Conservation (phyloP, 2,113 vertebrate genomes). For the Pagrus major region DNA sequence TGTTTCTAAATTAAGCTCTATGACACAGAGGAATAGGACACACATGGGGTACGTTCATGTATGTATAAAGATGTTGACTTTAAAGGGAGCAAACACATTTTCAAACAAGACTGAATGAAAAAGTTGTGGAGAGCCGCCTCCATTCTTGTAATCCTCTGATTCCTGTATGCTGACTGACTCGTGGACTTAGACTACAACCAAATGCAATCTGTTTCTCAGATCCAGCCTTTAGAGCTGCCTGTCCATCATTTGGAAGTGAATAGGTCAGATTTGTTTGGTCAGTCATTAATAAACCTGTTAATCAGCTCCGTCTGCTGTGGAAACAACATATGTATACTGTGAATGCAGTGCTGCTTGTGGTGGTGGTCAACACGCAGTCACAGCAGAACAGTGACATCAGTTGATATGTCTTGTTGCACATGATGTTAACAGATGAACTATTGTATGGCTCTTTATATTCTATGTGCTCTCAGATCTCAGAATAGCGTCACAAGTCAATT, state of each 20-base stretch:
- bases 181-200: background rate
- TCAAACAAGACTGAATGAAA: background rate
- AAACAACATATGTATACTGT: background rate
- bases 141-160: background rate
- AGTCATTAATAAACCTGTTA: background rate
- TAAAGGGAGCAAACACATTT: background rate
- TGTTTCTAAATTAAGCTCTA: background rate
- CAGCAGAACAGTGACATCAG: too few species aligned
- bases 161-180: background rate
- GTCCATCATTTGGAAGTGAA: background rate
- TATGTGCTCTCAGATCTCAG: background rate
- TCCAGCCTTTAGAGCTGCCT: background rate
- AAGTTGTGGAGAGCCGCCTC: background rate
- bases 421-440: background rate
- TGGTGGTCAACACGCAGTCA: too few species aligned
- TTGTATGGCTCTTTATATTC: background rate
- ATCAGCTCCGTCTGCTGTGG: background rate
- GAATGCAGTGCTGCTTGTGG: background rate
- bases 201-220: constrained; percentile 2
- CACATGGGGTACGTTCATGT: background rate
- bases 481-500: background rate
- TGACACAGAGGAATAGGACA: background rate
- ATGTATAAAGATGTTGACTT: background rate
- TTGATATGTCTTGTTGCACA: too few species aligned
- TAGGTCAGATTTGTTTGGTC: background rate